Percentiles rank a stretch among this genome's conserved stretches.
phyloP scores from a whole-genome alignment of 2,113 vertebrate genomes.

The Lasiurus cinereus region DNA sequence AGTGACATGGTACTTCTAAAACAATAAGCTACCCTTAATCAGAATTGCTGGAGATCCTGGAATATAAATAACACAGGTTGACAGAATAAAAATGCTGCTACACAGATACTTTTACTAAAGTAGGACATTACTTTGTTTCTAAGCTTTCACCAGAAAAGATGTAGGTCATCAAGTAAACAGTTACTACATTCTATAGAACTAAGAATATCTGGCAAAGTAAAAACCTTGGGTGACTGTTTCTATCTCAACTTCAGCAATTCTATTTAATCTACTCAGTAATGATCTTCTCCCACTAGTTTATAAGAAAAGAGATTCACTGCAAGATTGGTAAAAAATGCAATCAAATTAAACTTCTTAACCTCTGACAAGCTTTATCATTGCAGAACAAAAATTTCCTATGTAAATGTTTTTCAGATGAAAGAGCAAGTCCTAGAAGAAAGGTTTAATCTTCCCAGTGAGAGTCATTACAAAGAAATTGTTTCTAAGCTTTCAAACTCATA shows the following conservation, averaged over 20 bases:
- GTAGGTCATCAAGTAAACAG: constrained; percentile 85
- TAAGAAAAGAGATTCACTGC: constrained; percentile 44
- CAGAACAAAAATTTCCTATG: constrained; percentile 84
- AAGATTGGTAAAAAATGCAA: constrained; percentile 71
- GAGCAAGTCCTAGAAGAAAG: constrained; percentile 86
- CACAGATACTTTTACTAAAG: constrained; percentile 82
- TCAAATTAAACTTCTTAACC: constrained; percentile 86
- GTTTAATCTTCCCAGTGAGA: constrained; percentile 87
- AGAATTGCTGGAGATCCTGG: constrained; percentile 74
- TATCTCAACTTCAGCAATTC: not conserved
- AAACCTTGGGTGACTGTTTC: constrained; percentile 71
- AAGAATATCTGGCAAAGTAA: constrained; percentile 70
- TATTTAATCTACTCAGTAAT: not conserved
- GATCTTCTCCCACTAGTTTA: constrained; percentile 21
- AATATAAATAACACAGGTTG: constrained; percentile 82
- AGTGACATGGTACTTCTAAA: constrained; percentile 67
- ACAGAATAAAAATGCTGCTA: constrained; percentile 80
- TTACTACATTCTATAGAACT: constrained; percentile 63
- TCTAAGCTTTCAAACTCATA: constrained; percentile 84
- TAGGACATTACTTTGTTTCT: constrained; percentile 86
- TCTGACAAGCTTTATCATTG: constrained; percentile 82
- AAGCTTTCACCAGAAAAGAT: constrained; percentile 85
- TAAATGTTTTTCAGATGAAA: constrained; percentile 88
- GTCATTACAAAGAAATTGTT: constrained; percentile 85
- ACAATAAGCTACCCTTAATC: constrained; percentile 80